phyloP scores from a whole-genome alignment of 30 jellyfish, hydroid and myxozoan species.

The Haliclystus octoradiatus region DNA sequence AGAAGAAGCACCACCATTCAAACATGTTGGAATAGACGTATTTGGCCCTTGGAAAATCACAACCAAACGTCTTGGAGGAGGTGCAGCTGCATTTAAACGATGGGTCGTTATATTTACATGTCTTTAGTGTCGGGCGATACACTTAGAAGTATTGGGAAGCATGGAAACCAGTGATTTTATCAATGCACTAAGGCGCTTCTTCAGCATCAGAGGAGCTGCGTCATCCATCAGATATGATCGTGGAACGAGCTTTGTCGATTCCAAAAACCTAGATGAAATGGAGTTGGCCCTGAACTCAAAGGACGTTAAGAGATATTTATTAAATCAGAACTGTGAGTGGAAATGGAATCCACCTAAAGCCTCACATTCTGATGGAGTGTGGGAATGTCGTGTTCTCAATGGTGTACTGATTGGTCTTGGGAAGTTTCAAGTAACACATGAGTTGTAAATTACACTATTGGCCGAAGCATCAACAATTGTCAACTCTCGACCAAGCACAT shows the following conservation, averaged over 20 bases:
- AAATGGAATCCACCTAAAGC: neutral
- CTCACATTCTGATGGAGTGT: neutral
- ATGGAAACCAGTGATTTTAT: constrained; percentile 16
- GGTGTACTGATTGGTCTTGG: neutral
- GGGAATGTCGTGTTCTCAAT: constrained; percentile 1
- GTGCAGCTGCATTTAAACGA: constrained; percentile 8
- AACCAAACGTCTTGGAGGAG: neutral
- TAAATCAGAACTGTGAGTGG: neutral
- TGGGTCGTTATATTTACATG: constrained; percentile 18
- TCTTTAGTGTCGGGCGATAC: constrained; percentile 23
- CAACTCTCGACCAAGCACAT: neutral
- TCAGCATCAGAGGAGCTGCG: constrained; percentile 31
- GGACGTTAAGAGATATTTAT: neutral
- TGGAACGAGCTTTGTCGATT: constrained; percentile 32
- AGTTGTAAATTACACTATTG: neutral
- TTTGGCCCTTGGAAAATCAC: neutral
- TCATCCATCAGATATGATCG: constrained; percentile 16
- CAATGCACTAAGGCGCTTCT: constrained; percentile 17
- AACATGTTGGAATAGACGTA: constrained; percentile 11
- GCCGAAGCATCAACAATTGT: neutral
- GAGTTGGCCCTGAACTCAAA: neutral
- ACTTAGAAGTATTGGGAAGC: constrained; percentile 22
- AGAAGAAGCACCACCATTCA: constrained; percentile 31
- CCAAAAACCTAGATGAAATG: constrained; percentile 13
- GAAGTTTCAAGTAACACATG: neutral